These are phyloP conservation scores for Crotophaga sulcirostris DNA, from an alignment of 2,113 vertebrate species.

Conservation along the genomic window DNA sequence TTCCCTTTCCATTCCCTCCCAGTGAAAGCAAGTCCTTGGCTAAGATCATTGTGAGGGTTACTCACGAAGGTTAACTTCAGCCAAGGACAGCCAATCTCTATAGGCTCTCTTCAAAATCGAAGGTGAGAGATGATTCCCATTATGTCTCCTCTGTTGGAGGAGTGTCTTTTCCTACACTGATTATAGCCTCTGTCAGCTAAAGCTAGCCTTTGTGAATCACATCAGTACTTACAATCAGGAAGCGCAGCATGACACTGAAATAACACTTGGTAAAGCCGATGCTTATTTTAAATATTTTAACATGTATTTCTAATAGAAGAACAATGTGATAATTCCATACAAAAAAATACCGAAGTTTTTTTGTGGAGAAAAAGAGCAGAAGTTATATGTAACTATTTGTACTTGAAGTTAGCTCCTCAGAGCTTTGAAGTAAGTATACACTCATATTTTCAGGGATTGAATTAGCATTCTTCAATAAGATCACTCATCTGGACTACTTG, in stretches of 20 bases:
- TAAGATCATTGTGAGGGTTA: background rate
- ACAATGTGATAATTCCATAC: background rate
- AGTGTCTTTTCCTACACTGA: background rate
- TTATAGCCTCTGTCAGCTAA: conserved; percentile 1
- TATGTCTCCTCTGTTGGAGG: background rate
- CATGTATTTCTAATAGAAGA: background rate
- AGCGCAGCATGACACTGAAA: background rate
- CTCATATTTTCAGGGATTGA: background rate
- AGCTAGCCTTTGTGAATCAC: background rate
- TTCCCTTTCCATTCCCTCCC: background rate
- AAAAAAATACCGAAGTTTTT: background rate
- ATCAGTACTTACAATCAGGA: background rate
- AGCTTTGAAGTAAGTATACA: background rate
- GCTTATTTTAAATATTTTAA: background rate
- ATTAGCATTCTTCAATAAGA: conserved; percentile 11
- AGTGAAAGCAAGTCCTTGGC: background rate
- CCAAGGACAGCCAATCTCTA: background rate
- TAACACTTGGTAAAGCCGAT: background rate
- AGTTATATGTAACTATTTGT: background rate
- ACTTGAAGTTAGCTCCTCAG: background rate
- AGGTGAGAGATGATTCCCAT: conserved; percentile 22
- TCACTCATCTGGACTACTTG: conserved; percentile 1
- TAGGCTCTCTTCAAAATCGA: conserved; percentile 1
- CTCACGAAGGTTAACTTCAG: background rate
- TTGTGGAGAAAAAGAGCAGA: background rate